These are phyloP conservation scores for Paraplagusia blochii DNA, from an alignment of 2,113 vertebrate species.

Conservation along the genomic window DNA sequence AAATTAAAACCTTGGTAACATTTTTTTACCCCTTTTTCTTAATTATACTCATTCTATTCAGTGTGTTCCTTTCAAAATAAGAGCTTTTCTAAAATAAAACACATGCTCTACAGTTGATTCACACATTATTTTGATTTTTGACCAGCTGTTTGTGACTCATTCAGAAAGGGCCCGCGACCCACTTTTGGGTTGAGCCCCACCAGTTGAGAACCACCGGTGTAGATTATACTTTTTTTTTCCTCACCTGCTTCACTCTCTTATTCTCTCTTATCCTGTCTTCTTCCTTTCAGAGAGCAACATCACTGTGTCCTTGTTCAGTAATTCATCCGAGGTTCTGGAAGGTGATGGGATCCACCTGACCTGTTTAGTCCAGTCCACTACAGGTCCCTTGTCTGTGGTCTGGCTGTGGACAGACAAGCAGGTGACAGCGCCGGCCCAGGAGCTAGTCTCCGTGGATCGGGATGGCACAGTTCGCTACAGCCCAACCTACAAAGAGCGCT, in stretches of 20 bases:
- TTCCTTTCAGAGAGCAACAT: slow-evolving; percentile 87
- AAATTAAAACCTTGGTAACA: too few species aligned
- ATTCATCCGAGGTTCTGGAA: slow-evolving; percentile 85
- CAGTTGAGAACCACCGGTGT: too few species aligned
- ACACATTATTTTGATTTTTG: too few species aligned
- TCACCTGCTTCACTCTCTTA: background rate
- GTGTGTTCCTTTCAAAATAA: too few species aligned
- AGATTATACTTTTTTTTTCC: background rate
- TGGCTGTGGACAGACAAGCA: slow-evolving; percentile 87
- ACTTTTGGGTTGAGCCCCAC: too few species aligned
- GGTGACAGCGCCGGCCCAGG: slow-evolving; percentile 68
- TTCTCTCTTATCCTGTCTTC: slow-evolving; percentile 7
- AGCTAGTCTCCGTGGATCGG: slow-evolving; percentile 84
- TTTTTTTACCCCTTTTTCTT: too few species aligned
- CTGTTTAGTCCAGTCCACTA: slow-evolving; percentile 79
- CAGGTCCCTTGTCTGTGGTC: slow-evolving; percentile 81
- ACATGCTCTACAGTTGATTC: too few species aligned
- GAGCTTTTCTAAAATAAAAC: too few species aligned
- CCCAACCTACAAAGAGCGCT: slow-evolving; percentile 81
- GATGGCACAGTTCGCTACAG: slow-evolving; percentile 84
- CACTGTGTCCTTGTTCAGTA: slow-evolving; percentile 85
- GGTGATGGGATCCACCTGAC: slow-evolving; percentile 85
- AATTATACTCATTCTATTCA: too few species aligned
- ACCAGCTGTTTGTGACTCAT: background rate
- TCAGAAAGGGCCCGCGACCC: too few species aligned